Percentiles rank a stretch among this genome's conserved stretches.
Evolutionary conservation across 1,140 invertebrate genomes (phyloP).

Genomic region (Zophobas morio): DNA sequence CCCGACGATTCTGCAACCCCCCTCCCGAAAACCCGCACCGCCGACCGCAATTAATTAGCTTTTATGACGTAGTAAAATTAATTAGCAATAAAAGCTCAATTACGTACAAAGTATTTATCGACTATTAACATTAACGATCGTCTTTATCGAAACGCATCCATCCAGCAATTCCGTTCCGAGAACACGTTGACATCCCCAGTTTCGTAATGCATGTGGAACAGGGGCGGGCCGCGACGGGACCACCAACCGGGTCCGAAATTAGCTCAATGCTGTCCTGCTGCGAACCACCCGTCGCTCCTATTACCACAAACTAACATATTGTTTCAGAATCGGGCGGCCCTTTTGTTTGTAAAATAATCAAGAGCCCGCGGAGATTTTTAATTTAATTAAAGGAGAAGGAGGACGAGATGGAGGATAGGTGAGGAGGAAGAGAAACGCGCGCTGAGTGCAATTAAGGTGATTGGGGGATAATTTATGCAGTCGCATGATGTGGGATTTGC

Average conservation of each 20-base stretch:
- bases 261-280: slow-evolving; percentile 65
- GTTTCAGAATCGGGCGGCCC: slow-evolving; percentile 61
- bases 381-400: slow-evolving; percentile 55
- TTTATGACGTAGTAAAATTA: slow-evolving; percentile 42
- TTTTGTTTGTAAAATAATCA: slow-evolving; percentile 59
- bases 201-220: slow-evolving; percentile 31
- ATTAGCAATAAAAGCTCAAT: slow-evolving; percentile 45
- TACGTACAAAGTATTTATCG: slow-evolving; percentile 44
- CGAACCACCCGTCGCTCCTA: slow-evolving; percentile 57
- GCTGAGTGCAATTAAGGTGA: slow-evolving; percentile 1
- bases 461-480: slow-evolving; percentile 18
- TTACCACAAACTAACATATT: slow-evolving; percentile 65
- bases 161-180: neutral
- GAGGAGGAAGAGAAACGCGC: neutral
- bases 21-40: slow-evolving; percentile 3
- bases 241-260: slow-evolving; percentile 63
- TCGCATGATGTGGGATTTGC: slow-evolving; percentile 7
- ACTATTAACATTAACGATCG: slow-evolving; percentile 17
- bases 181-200: slow-evolving; percentile 2
- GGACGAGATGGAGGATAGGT: neutral
- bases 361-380: slow-evolving; percentile 56
- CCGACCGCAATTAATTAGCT: slow-evolving; percentile 30
- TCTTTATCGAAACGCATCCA: slow-evolving; percentile 1
- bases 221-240: slow-evolving; percentile 50
- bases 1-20: neutral